A percentile compares a stretch with the other conserved stretches of the same genome.
phyloP scores from a whole-genome alignment of 2,797 vertebrate genomes.

The Hephaestus fuliginosus region DNA sequence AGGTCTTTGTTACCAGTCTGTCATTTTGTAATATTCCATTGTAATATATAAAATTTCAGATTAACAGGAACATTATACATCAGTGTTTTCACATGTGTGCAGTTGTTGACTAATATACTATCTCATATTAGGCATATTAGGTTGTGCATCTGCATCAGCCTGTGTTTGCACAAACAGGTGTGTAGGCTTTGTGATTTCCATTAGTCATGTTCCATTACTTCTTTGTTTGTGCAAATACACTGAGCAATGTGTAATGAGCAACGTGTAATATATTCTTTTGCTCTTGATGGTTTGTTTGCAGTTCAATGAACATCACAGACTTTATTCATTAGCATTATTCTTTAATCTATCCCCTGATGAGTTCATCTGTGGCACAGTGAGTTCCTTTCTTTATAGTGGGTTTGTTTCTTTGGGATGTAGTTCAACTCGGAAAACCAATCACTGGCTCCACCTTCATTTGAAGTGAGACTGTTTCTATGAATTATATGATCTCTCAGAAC shows the following conservation, averaged over 20 bases:
- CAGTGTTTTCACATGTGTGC: neutral
- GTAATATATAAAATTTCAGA: neutral
- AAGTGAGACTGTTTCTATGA: too few relatives aligned
- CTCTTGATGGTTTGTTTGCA: constrained; percentile 11
- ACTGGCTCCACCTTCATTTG: neutral
- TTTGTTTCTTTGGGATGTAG: neutral
- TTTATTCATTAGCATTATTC: constrained; percentile 24
- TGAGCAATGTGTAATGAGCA: constrained; percentile 1
- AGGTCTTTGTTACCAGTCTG: neutral
- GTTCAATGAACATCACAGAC: constrained; percentile 31
- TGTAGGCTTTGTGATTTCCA: neutral
- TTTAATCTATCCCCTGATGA: constrained; percentile 30
- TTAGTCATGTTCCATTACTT: constrained; percentile 25
- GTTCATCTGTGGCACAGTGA: constrained; percentile 13
- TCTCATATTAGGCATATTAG: neutral
- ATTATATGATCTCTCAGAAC: constrained; percentile 3
- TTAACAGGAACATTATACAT: neutral
- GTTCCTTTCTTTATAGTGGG: constrained; percentile 5
- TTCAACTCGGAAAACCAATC: neutral
- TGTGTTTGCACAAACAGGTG: constrained; percentile 9
- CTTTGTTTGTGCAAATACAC: constrained; percentile 22
- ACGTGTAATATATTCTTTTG: neutral
- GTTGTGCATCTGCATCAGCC: neutral
- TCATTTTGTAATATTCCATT: neutral
- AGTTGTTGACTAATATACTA: neutral